These are phyloP conservation scores for Rotaria sp. DNA, from an alignment of 2,888 invertebrate genomes.

Conservation along the genomic window DNA sequence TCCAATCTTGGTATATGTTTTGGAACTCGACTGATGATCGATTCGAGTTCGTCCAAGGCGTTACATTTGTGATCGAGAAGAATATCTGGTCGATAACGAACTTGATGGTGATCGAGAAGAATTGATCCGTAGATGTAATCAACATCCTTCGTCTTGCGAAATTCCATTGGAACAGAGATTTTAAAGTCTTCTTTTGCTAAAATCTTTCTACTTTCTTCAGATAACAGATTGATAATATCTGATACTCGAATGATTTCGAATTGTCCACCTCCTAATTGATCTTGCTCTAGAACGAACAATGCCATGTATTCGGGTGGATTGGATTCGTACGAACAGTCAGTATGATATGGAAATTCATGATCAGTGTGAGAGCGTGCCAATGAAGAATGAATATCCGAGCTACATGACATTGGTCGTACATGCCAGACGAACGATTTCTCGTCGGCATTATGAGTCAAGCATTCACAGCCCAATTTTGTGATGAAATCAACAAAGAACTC, in stretches of 20 bases:
- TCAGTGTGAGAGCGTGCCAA: constrained; percentile 31
- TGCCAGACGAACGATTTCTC: constrained; percentile 30
- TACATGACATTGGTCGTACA: neutral
- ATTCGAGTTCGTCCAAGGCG: neutral
- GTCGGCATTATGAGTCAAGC: neutral
- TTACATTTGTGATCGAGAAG: neutral
- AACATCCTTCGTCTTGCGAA: neutral
- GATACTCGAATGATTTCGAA: neutral
- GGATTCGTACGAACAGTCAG: constrained; percentile 34
- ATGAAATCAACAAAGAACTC: neutral
- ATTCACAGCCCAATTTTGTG: neutral
- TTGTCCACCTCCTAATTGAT: constrained; percentile 30
- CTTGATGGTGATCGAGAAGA: neutral
- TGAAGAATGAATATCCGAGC: neutral
- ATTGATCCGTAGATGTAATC: constrained; percentile 4
- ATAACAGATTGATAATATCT: neutral
- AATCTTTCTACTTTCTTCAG: neutral
- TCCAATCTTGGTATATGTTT: neutral
- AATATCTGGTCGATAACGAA: constrained; percentile 5
- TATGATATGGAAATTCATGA: constrained; percentile 33
- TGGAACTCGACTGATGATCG: neutral
- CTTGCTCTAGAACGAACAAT: constrained; percentile 21
- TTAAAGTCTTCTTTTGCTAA: neutral
- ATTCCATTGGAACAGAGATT: neutral
- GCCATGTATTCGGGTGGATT: constrained; percentile 33